Percentiles rank a stretch among this genome's conserved stretches.
phyloP scores from a whole-genome alignment of 2,113 vertebrate species.

The Phylloscopus trochiloides region DNA sequence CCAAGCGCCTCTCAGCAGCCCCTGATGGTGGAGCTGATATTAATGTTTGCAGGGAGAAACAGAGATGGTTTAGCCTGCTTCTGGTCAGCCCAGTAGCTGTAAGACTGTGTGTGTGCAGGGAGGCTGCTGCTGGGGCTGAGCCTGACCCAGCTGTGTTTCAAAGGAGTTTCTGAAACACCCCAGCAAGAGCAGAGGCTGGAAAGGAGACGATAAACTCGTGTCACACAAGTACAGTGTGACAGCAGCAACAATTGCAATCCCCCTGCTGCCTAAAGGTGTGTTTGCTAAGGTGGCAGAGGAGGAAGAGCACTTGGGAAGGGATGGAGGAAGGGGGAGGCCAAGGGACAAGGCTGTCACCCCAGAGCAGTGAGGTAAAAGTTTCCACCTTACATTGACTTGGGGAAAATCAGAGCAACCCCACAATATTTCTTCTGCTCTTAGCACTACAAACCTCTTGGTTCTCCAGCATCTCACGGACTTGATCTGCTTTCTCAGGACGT shows the following conservation, averaged over 20 bases:
- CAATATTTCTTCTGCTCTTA: neutral
- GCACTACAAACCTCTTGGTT: constrained; percentile 28
- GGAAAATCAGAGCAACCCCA: neutral
- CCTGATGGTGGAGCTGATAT: neutral
- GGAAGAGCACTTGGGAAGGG: neutral
- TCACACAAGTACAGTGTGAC: rapidly evolving
- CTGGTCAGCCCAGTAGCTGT: neutral
- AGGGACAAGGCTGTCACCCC: neutral
- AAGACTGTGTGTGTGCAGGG: too few relatives aligned
- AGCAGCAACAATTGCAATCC: rapidly evolving
- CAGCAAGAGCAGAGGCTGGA: neutral
- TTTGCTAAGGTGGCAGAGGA: neutral
- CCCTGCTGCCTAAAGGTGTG: neutral
- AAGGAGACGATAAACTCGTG: neutral
- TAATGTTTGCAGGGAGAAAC: neutral
- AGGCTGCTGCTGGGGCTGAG: neutral
- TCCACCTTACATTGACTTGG: rapidly evolving
- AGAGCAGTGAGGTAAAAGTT: neutral
- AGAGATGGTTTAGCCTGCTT: neutral
- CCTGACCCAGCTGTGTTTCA: neutral
- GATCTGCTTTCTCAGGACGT: neutral
- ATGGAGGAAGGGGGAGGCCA: neutral
- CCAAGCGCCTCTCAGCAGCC: neutral
- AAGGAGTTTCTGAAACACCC: neutral
- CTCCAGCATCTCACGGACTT: constrained; percentile 23